A percentile compares a stretch with the other conserved stretches of the same genome.
Conservation (phyloP, 1,140 invertebrate species). For the Leptopilina clavipes region DNA sequence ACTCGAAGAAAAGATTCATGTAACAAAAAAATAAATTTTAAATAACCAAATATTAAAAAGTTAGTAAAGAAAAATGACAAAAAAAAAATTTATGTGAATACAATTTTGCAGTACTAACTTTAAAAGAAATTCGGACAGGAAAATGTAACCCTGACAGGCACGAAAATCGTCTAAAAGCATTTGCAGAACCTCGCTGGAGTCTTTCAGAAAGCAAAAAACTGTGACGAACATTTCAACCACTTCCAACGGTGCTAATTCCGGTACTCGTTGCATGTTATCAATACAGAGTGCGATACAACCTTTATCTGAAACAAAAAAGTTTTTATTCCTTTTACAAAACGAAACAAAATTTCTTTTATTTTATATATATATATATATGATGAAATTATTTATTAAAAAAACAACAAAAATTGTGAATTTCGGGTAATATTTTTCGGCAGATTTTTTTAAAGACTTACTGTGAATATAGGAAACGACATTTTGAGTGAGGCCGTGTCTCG, state of each 20-base stretch:
- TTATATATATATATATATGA: no score
- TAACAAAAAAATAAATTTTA: not conserved
- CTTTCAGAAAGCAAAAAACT: slow-evolving; percentile 98
- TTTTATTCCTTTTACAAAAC: not conserved
- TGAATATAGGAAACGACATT: slow-evolving; percentile 97
- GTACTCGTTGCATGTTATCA: slow-evolving; percentile 96
- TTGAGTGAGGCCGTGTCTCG: slow-evolving; percentile 93
- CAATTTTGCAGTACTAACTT: slow-evolving; percentile 80
- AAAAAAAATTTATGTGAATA: not conserved
- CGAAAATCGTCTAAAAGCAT: slow-evolving; percentile 96
- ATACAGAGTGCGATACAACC: slow-evolving; percentile 95
- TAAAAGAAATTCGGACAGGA: slow-evolving; percentile 94
- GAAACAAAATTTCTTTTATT: no score
- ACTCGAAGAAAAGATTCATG: not conserved
- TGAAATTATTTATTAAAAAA: no score
- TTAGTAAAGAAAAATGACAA: not conserved
- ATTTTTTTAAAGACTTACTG: slow-evolving; percentile 80
- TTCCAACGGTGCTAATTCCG: slow-evolving; percentile 94
- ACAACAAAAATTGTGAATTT: not conserved
- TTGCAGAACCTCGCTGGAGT: slow-evolving; percentile 97
- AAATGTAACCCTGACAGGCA: slow-evolving; percentile 94
- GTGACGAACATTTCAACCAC: slow-evolving; percentile 99
- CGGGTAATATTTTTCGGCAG: no score
- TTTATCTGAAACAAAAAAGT: slow-evolving; percentile 85
- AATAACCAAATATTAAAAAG: not conserved